Evolutionary conservation across 2,888 invertebrate genomes (phyloP).

Genomic region (Oscheius sp.): DNA sequence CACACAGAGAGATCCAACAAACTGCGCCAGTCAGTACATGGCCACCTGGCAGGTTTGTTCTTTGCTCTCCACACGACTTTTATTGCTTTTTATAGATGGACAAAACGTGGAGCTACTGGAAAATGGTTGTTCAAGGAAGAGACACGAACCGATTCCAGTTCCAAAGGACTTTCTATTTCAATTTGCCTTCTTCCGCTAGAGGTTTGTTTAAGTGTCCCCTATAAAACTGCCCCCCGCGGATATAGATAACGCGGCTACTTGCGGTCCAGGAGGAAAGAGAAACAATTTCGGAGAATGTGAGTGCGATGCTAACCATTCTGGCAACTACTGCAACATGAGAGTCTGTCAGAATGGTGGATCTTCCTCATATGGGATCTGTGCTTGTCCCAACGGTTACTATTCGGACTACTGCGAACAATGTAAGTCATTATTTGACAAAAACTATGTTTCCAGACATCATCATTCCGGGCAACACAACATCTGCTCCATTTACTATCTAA

Average conservation of each 20-base stretch:
- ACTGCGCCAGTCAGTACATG: constrained; percentile 53
- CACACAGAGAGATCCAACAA: constrained; percentile 41
- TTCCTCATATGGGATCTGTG: constrained; percentile 48
- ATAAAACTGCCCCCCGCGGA: too few relatives aligned
- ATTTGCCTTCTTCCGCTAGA: constrained; percentile 1
- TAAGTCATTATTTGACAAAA: not conserved
- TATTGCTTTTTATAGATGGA: constrained; percentile 12
- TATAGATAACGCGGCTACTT: not conserved
- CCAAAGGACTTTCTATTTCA: constrained; percentile 53
- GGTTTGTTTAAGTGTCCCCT: not conserved
- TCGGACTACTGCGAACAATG: constrained; percentile 45
- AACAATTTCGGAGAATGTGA: constrained; percentile 27
- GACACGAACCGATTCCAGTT: constrained; percentile 38
- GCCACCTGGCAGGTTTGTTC: constrained; percentile 25
- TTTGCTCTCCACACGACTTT: not conserved
- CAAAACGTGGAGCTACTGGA: constrained; percentile 21
- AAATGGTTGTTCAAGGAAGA: constrained; percentile 47
- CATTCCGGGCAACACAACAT: not conserved
- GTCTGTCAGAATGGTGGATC: constrained; percentile 49
- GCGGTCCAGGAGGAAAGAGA: not conserved
- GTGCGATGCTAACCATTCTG: constrained; percentile 13
- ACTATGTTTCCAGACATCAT: constrained; percentile 10
- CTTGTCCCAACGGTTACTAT: constrained; percentile 50
- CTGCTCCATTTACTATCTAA: not conserved
- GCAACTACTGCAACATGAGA: constrained; percentile 14